These are phyloP conservation scores for Pentalonia nigronervosa DNA, from an alignment of 1,140 invertebrate genomes.

Conservation along the genomic window DNA sequence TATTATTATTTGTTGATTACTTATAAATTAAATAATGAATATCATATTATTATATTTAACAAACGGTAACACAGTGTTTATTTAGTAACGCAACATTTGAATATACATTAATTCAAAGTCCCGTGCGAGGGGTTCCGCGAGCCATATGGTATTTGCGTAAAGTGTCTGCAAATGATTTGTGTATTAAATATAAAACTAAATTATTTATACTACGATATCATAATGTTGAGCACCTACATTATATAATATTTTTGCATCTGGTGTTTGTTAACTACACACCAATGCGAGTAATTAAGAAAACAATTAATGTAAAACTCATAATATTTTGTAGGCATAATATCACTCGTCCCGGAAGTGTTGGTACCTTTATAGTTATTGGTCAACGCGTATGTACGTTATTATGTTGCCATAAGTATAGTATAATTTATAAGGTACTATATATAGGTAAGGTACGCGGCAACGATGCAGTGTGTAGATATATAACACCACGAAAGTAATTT, in stretches of 20 bases:
- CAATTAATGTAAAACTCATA: not conserved
- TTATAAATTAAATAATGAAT: too few species aligned
- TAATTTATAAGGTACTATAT: slow-evolving; percentile 11
- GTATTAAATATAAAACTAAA: too few species aligned
- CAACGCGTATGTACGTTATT: not conserved
- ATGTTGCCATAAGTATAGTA: slow-evolving; percentile 14
- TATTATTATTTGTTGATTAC: too few species aligned
- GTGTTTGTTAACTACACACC: not conserved
- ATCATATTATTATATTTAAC: not conserved
- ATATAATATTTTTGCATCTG: too few species aligned
- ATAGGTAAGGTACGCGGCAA: not conserved
- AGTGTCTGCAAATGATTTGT: too few species aligned
- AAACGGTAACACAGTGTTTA: not conserved
- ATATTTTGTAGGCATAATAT: not conserved
- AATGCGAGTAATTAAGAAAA: not conserved
- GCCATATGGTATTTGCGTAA: too few species aligned
- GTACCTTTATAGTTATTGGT: not conserved
- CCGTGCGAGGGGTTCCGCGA: too few species aligned
- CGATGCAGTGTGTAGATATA: not conserved
- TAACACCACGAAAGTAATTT: slow-evolving; percentile 2
- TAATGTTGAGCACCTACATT: not conserved
- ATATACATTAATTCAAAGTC: not conserved
- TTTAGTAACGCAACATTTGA: not conserved
- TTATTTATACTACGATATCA: not conserved
- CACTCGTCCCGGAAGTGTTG: not conserved